These are phyloP conservation scores for Hemitrygon akajei DNA, from an alignment of 2,797 vertebrate genomes.

Conservation along the genomic window DNA sequence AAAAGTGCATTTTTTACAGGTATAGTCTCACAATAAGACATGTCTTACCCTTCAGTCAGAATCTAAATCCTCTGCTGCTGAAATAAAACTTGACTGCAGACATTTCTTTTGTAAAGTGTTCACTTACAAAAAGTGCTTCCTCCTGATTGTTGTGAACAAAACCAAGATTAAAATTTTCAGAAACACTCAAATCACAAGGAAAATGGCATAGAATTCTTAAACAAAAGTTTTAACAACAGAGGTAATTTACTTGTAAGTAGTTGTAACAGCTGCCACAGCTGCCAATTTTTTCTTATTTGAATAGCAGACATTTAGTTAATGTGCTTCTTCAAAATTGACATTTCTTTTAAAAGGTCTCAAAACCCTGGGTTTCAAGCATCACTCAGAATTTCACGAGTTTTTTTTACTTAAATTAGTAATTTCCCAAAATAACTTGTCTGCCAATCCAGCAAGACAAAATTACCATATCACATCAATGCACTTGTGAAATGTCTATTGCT, in stretches of 20 bases:
- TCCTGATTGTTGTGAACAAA: conserved; percentile 30
- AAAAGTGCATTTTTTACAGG: conserved; percentile 35
- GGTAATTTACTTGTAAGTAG: conserved; percentile 16
- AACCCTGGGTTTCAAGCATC: background rate
- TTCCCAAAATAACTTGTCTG: background rate
- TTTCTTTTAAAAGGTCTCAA: conserved; percentile 16
- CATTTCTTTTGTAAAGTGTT: conserved; percentile 46
- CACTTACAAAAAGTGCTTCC: conserved; percentile 42
- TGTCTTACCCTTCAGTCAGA: conserved; percentile 44
- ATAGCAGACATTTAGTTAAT: conserved; percentile 21
- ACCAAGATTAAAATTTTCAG: conserved; percentile 7
- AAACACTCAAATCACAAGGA: background rate
- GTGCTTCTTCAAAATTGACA: conserved; percentile 12
- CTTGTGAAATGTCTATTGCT: background rate
- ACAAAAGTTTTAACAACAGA: conserved; percentile 31
- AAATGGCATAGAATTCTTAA: conserved; percentile 28
- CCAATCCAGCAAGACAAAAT: background rate
- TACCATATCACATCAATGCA: background rate
- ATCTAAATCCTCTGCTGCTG: conserved; percentile 46
- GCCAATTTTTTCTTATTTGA: conserved; percentile 27
- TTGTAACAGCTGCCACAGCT: conserved; percentile 11
- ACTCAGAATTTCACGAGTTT: conserved; percentile 20
- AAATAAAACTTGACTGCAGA: conserved; percentile 43
- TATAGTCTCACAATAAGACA: conserved; percentile 42
- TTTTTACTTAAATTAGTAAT: conserved; percentile 18